A percentile compares a stretch with the other conserved stretches of the same genome.
These are phyloP conservation scores for Herpailurus yagouaroundi DNA, from an alignment of 2,113 vertebrate genomes.

Conservation along the genomic window DNA sequence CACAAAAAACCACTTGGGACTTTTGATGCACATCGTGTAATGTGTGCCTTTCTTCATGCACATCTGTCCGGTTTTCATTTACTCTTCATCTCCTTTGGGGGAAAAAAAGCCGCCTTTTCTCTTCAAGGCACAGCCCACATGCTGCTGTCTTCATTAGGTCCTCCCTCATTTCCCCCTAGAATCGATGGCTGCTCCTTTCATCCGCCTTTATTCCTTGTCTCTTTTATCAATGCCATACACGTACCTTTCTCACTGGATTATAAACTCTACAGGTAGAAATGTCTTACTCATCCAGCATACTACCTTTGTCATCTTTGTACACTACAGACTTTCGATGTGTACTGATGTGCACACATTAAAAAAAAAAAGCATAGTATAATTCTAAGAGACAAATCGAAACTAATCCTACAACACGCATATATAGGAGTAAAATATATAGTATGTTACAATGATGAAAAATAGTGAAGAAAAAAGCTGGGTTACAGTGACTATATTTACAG, in stretches of 20 bases:
- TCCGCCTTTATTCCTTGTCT: not conserved
- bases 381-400: not conserved
- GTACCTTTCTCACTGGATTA: not conserved
- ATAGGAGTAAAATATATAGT: not conserved
- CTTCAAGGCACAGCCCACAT: not conserved
- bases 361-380: not conserved
- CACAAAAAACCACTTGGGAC: not conserved
- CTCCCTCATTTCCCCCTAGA: not conserved
- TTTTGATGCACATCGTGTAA: accelerated
- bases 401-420: not conserved
- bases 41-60: not conserved
- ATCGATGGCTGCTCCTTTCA: not conserved
- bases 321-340: not conserved
- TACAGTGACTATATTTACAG: not conserved
- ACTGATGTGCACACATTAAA: not conserved
- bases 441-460: not conserved
- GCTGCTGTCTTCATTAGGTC: not conserved
- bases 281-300: not conserved
- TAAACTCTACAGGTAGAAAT: not conserved
- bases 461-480: not conserved
- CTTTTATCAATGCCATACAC: not conserved
- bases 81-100: not conserved
- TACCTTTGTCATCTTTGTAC: not conserved
- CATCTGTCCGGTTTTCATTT: not conserved
- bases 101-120: not conserved